phyloP scores from a whole-genome alignment of 2,888 invertebrate genomes.

The Lepidocyrtoides sp. region DNA sequence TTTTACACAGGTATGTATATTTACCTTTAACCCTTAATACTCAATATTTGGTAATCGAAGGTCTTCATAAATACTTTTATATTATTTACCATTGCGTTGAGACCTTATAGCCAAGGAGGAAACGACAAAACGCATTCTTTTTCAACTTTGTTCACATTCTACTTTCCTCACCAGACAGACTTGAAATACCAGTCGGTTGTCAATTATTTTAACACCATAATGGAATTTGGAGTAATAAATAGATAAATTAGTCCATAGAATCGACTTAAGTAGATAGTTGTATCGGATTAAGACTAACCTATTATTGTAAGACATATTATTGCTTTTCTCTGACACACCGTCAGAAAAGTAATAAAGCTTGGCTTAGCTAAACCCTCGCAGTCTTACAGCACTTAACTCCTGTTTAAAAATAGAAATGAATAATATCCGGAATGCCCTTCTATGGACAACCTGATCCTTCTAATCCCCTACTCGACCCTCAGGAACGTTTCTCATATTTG shows the following conservation, averaged over 20 bases:
- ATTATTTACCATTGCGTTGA: no score
- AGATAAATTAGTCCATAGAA: conserved; percentile 63
- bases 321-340: conserved; percentile 11
- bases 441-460: conserved; percentile 63
- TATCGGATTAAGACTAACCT: conserved; percentile 59
- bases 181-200: conserved; percentile 45
- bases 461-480: conserved; percentile 68
- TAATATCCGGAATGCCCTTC: conserved; percentile 41
- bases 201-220: conserved; percentile 66
- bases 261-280: conserved; percentile 28
- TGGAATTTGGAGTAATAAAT: conserved; percentile 76
- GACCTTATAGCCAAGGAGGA: no score
- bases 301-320: background rate
- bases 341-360: conserved; percentile 18
- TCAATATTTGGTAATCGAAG: background rate
- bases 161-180: background rate
- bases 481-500: conserved; percentile 1
- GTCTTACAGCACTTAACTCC: conserved; percentile 66
- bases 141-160: background rate
- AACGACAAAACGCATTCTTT: no score
- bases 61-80: background rate
- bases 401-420: conserved; percentile 66
- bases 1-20: background rate
- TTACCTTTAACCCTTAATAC: background rate
- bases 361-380: conserved; percentile 58